Evolutionary conservation across 2,888 invertebrate genomes (phyloP).

Genomic region (Troilus luridus): DNA sequence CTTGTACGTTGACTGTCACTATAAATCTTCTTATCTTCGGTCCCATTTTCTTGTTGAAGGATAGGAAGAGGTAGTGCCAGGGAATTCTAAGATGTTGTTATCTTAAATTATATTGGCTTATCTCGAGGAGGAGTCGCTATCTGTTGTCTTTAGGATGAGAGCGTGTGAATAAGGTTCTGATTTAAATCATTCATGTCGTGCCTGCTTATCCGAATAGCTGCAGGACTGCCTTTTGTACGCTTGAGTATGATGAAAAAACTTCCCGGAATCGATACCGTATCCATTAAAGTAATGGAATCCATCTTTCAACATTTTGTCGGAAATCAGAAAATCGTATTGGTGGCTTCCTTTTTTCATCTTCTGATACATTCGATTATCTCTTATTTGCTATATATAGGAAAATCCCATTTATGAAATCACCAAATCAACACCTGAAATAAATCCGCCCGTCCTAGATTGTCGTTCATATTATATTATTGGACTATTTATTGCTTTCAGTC

Average conservation of each 20-base stretch:
- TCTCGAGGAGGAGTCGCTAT: background rate
- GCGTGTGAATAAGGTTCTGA: background rate
- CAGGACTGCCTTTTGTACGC: background rate
- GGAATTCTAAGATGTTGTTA: conserved; percentile 13
- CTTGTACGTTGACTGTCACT: background rate
- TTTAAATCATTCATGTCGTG: background rate
- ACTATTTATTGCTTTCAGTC: no score
- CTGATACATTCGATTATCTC: background rate
- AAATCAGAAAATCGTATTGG: background rate
- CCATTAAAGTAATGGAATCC: background rate
- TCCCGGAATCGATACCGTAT: background rate
- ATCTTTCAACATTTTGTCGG: background rate
- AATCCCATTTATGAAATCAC: background rate
- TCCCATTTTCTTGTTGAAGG: conserved; percentile 18
- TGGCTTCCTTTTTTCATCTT: background rate
- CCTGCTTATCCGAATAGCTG: background rate
- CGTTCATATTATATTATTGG: no score
- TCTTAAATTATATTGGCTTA: conserved; percentile 39
- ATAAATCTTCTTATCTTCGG: conserved; percentile 41
- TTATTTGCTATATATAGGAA: background rate
- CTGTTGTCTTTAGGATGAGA: background rate
- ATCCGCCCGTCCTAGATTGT: no score
- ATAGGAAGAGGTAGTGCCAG: background rate
- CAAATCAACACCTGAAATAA: no score
- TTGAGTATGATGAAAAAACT: background rate